These are phyloP conservation scores for Lasioglossum lativentre DNA, from an alignment of 2,888 invertebrate species.

Conservation along the genomic window DNA sequence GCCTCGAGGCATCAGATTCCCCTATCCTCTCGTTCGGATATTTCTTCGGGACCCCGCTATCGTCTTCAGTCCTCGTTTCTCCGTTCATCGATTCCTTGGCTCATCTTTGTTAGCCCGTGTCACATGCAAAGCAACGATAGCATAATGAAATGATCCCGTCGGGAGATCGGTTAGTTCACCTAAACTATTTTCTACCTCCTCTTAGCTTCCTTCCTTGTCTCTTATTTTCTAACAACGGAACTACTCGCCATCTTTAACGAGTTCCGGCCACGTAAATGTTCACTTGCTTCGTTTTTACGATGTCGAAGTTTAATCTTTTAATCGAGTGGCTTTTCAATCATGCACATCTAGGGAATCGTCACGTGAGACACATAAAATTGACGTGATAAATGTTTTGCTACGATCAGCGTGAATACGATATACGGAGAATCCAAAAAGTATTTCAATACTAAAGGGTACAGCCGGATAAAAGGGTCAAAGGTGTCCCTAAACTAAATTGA, in stretches of 20 bases:
- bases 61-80: neutral
- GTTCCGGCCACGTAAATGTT: too few relatives aligned
- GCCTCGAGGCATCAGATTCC: conserved; percentile 55
- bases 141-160: conserved; percentile 24
- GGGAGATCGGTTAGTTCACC: conserved; percentile 10
- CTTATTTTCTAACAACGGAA: conserved; percentile 32
- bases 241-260: conserved; percentile 16
- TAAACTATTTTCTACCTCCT: conserved; percentile 20
- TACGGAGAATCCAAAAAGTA: too few relatives aligned
- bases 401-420: too few relatives aligned
- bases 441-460: too few relatives aligned
- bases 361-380: too few relatives aligned
- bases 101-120: conserved; percentile 27
- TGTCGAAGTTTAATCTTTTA: too few relatives aligned
- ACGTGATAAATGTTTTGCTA: too few relatives aligned
- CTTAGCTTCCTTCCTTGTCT: neutral
- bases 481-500: too few relatives aligned
- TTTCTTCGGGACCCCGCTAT: neutral
- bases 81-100: conserved; percentile 33
- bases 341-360: too few relatives aligned
- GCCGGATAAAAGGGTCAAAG: too few relatives aligned
- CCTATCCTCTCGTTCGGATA: neutral
- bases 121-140: conserved; percentile 12
- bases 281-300: too few relatives aligned
- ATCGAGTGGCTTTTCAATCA: too few relatives aligned